Evolutionary conservation across 2,797 vertebrate species (phyloP).

Genomic region (Poecilia picta): DNA sequence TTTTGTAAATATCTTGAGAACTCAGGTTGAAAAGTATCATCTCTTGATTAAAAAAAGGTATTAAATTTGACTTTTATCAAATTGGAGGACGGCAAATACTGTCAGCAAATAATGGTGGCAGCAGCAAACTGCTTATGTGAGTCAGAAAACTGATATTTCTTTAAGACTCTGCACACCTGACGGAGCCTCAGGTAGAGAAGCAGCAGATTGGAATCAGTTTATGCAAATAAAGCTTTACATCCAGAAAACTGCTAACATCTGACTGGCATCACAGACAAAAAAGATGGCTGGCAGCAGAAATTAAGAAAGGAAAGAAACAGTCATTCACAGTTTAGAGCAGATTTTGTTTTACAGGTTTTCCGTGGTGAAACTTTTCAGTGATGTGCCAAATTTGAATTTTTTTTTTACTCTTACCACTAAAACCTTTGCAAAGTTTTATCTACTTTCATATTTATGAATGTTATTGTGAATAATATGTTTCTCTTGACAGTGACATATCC

Average conservation of each 20-base stretch:
- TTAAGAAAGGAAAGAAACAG: background rate
- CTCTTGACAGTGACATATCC: too few relatives aligned
- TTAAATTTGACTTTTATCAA: background rate
- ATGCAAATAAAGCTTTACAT: conserved; percentile 9
- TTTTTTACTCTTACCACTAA: background rate
- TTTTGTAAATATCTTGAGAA: background rate
- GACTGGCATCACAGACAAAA: too few relatives aligned
- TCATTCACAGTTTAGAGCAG: background rate
- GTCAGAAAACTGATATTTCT: conserved; percentile 7
- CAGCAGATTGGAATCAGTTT: conserved; percentile 19
- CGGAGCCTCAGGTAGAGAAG: background rate
- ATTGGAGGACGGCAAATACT: background rate
- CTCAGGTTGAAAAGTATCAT: background rate
- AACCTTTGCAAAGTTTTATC: background rate
- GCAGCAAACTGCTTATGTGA: conserved; percentile 4
- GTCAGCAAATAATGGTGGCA: background rate
- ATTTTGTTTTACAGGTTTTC: background rate
- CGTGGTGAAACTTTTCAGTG: background rate
- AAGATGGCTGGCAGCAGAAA: background rate
- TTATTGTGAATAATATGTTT: background rate
- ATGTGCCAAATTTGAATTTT: background rate
- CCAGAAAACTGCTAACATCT: background rate
- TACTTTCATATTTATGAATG: background rate
- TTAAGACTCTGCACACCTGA: conserved; percentile 9
- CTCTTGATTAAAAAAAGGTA: background rate